Base-by-base conservation (phyloP, 2,888 invertebrate genomes). In the Melieria picta region DNA sequence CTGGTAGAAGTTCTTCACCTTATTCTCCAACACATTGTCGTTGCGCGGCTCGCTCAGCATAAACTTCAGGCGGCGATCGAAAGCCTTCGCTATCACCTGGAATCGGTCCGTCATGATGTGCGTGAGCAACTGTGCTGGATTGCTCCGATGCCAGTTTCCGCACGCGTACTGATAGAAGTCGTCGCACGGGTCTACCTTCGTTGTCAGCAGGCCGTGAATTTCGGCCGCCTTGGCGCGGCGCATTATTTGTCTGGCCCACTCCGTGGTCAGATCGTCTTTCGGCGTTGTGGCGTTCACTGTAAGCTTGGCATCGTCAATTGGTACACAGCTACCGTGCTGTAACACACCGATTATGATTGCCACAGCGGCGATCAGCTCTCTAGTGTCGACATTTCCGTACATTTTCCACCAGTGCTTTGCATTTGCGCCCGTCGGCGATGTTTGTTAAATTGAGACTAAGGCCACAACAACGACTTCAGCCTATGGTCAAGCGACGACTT, bases 101-200 rank as follows among this genome's bases (percentile, higher is more conserved):
- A 83, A 82, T 0, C 73, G 80, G 65, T 83, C 80, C 4, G 84
- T 82, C 64, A 77, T 72, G 4, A 77, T 66, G 47, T 75, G 64
- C 7, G 55, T 45, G 2, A 78, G 64, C 5, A 81, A 56, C 69
- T 82, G 81, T 7, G 83, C 84, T 0, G 84, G 82, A 78, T 84
- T 79, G 9, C 77, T 77, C 0, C 78, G 78, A 61, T 80, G 77
- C 96, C 96, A 96, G 79, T 94, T 94, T 3, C 95, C 95, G 84
- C 93, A 96, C 0, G 95, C 93, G 79, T 92, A 95, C 78, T 91
- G 91, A 83, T 94, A 95, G 82, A 95, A 95, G 82, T 95, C 93
- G 6, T 91, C 88, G 80, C 95, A 95, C 0, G 95, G 95, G 79
- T 94, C 90, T 0, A 89, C 89, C 42, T 87, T 87, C 3, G 85